Base-by-base conservation (phyloP, 2,113 vertebrate genomes). In the Mesitornis unicolor region DNA sequence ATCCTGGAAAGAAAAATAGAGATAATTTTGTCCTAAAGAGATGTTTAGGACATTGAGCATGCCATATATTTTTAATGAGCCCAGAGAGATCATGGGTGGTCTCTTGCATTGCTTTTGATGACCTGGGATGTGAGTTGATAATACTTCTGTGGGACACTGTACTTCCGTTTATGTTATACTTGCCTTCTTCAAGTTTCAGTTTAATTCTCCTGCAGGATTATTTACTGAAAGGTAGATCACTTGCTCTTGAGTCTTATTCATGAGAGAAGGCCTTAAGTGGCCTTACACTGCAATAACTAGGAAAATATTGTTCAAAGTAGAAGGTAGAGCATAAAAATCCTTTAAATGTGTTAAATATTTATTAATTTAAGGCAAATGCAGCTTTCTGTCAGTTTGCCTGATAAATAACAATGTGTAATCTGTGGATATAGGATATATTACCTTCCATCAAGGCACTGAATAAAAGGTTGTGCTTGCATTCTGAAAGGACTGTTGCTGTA, bases 21-120 rank as follows among this genome's bases (percentile, higher is more conserved):
- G 50, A 16, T 77, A 21, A n/a, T 69, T 89, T 78, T 65, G 4
- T 64, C 14, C 25, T 60, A 4, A 71, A 14, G 11, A 16, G 20
- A 5, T 54, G 7, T 47, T 81, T 35, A 11, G 26, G 24, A 1
- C 16, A 9, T 13, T 11, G 38, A 79, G 11, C 5, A 7, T 25
- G n/a, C 48, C 3, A 4, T 9, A 0, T 0, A 0, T 29, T 83
- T 77, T 77, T 56, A 51, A 51, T 7, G 38, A 67, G 14, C 21
- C 13, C 33, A 11, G 7, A 51, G 16, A 19, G 6, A 9, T 36
- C 10, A 2, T 0, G 16, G 5, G 3, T 38, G 11, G n/a, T 33
- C 6, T 69, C 10, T 33, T 54, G 10, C 6, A 7, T 35, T 56
- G 28, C 17, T 71, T 57, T 74, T 38, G 12, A 53, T 64, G 43